Percentiles rank a stretch among this genome's conserved stretches.
These are phyloP conservation scores for Penelope pileata DNA, from an alignment of 2,113 vertebrate species.

Conservation along the genomic window DNA sequence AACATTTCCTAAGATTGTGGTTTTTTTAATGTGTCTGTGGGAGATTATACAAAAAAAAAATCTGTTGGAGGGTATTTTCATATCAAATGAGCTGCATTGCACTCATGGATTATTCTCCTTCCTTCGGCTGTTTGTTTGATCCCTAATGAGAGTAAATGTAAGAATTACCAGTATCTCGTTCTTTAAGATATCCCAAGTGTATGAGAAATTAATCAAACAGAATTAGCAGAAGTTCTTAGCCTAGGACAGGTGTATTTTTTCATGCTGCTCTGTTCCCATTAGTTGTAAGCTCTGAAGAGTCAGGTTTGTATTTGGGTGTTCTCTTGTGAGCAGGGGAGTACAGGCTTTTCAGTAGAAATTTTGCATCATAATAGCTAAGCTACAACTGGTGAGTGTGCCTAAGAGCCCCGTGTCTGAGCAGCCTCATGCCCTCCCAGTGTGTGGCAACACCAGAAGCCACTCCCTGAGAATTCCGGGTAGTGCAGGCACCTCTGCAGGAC, in stretches of 20 bases:
- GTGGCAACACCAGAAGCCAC: neutral
- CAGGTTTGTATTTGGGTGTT: neutral
- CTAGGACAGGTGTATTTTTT: neutral
- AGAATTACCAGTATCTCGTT: neutral
- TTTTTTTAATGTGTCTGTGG: neutral
- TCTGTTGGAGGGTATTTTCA: neutral
- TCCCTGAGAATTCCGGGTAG: neutral
- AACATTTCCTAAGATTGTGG: neutral
- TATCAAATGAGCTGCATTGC: neutral
- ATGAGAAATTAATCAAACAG: neutral
- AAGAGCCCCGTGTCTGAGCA: neutral
- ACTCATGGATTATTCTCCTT: neutral
- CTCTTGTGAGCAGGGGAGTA: neutral
- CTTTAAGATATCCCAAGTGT: neutral
- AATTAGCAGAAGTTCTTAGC: neutral
- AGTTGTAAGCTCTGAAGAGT: neutral
- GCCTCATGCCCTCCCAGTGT: neutral
- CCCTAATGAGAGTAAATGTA: neutral
- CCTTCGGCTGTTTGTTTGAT: neutral
- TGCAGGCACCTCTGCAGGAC: neutral
- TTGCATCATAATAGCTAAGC: neutral
- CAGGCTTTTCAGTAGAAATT: neutral
- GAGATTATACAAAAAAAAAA: neutral
- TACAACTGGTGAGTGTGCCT: neutral
- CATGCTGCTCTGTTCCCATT: neutral